These are phyloP conservation scores for Cepaea nemoralis DNA, from an alignment of 1,140 invertebrate species.

Conservation along the genomic window DNA sequence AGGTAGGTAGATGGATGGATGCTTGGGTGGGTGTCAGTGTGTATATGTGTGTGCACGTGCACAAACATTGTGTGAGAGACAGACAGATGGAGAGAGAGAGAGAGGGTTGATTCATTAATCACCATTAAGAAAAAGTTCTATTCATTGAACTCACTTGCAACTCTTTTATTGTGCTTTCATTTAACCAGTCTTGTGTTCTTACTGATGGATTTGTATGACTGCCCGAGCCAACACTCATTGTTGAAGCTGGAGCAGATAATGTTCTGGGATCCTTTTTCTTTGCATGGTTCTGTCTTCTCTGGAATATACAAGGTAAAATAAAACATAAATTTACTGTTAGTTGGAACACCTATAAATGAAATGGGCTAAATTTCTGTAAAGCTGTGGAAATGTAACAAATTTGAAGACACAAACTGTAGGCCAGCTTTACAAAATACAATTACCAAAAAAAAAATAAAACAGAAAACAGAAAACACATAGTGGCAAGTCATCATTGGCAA, in stretches of 20 bases:
- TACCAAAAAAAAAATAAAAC: background rate
- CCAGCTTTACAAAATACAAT: background rate
- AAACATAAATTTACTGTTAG: too few species aligned
- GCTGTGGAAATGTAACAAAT: background rate
- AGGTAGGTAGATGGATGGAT: too few species aligned
- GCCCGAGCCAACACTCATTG: constrained; percentile 40
- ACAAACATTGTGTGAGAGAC: background rate
- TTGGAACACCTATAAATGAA: too few species aligned
- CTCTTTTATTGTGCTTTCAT: constrained; percentile 53
- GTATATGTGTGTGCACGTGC: too few species aligned
- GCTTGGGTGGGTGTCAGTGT: too few species aligned
- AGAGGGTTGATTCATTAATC: background rate
- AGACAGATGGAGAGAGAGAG: background rate
- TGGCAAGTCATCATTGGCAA: too few species aligned
- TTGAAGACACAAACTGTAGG: too few species aligned
- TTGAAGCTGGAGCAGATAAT: constrained; percentile 20
- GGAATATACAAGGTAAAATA: background rate
- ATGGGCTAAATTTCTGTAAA: too few species aligned
- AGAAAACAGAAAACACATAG: too few species aligned
- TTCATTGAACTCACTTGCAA: constrained; percentile 51
- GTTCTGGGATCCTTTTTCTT: constrained; percentile 16
- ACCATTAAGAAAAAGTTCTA: background rate
- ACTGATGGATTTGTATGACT: constrained; percentile 49
- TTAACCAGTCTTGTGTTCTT: constrained; percentile 58
- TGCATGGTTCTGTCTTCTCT: background rate